These are phyloP conservation scores for Cylindroiulus punctatus DNA, from an alignment of 2,888 invertebrate genomes.

Conservation along the genomic window DNA sequence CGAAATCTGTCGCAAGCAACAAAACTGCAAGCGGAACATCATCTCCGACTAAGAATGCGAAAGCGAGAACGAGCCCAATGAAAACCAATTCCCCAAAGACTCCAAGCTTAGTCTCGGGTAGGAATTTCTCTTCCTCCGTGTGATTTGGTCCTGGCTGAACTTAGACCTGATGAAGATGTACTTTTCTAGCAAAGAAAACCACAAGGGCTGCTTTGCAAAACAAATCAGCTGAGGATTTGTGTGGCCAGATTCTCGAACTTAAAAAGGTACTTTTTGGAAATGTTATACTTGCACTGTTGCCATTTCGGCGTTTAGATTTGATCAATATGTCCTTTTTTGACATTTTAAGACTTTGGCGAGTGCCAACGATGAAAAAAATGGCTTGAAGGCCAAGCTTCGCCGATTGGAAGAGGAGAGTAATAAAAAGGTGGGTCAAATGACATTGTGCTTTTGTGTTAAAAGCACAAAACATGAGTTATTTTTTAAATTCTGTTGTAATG, in stretches of 20 bases:
- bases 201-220: conserved; percentile 2
- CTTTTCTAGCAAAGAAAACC: conserved; percentile 25
- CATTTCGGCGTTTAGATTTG: neutral
- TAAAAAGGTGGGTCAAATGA: conserved; percentile 63
- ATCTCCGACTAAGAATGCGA: neutral
- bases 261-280: conserved; percentile 52
- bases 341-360: conserved; percentile 63
- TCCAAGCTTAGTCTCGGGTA: neutral
- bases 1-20: neutral
- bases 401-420: conserved; percentile 65
- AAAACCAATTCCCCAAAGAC: neutral
- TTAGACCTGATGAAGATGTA: neutral
- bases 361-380: conserved; percentile 64
- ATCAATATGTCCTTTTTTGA: conserved; percentile 55
- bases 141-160: neutral
- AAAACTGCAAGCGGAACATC: neutral
- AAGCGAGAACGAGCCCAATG: neutral
- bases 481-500: too few relatives aligned
- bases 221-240: conserved; percentile 55
- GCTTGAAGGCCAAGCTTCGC: conserved; percentile 64
- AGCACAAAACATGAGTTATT: neutral
- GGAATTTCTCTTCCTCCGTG: neutral
- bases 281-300: neutral
- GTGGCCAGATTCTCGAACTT: conserved; percentile 51
- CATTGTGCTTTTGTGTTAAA: too few relatives aligned